Evolutionary conservation across 2,113 vertebrate genomes (phyloP).

Genomic region (Spilogale gracilis): DNA sequence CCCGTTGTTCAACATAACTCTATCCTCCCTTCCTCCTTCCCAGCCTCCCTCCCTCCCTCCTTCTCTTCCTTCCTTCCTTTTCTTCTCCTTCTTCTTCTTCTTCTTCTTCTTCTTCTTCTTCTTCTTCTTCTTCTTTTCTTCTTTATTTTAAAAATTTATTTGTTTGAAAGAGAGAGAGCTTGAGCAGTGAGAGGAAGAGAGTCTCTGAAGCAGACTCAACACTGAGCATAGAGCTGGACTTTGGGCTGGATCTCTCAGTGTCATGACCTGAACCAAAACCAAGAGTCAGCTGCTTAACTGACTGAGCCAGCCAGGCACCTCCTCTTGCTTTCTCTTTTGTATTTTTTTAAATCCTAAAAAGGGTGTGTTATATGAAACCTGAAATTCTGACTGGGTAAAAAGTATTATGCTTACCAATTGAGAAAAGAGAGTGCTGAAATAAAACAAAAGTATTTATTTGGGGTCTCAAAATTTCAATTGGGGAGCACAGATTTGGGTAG

Average conservation of each 20-base stretch:
- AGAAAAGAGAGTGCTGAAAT: neutral
- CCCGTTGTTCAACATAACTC: neutral
- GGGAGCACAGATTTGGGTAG: neutral
- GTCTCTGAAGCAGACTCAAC: too few species aligned
- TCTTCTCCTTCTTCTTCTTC: too few species aligned
- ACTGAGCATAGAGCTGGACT: too few species aligned
- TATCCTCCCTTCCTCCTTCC: neutral
- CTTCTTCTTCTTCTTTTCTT: neutral
- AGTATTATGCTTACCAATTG: neutral
- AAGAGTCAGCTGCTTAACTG: too few species aligned
- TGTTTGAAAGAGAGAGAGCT: too few species aligned
- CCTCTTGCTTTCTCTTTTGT: neutral
- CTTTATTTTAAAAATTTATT: neutral
- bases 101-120: too few species aligned
- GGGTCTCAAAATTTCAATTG: neutral
- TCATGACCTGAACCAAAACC: too few species aligned
- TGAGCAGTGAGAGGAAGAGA: too few species aligned
- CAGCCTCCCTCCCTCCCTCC: neutral
- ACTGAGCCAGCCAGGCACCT: neutral
- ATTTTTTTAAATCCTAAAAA: constrained; percentile 20
- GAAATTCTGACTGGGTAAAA: neutral
- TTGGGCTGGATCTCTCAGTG: too few species aligned
- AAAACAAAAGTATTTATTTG: neutral
- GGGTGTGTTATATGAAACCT: neutral
- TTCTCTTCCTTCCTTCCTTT: neutral